Evolutionary conservation across 2,888 invertebrate species (phyloP).

Genomic region (Rotaria macrura): DNA sequence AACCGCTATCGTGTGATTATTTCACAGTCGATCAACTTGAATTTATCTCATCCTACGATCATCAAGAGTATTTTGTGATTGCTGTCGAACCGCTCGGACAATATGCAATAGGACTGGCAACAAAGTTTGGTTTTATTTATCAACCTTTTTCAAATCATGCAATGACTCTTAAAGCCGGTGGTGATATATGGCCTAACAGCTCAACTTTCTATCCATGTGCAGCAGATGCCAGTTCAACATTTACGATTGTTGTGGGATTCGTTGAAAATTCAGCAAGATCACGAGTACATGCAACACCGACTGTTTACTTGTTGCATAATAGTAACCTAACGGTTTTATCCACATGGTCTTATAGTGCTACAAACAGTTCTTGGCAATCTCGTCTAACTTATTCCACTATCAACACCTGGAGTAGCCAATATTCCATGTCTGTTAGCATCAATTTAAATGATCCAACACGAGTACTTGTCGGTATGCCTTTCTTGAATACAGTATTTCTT

Average conservation of each 20-base stretch:
- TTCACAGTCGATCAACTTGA: background rate
- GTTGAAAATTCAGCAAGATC: background rate
- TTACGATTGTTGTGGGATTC: background rate
- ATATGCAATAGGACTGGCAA: background rate
- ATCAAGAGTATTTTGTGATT: background rate
- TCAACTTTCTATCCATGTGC: background rate
- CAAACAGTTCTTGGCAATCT: background rate
- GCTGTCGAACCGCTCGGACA: background rate
- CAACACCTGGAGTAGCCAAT: background rate
- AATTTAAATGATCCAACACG: background rate
- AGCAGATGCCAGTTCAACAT: background rate
- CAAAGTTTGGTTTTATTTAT: background rate
- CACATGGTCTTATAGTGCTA: background rate
- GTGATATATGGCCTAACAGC: background rate
- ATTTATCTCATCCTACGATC: background rate
- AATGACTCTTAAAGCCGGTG: background rate
- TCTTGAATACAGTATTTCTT: background rate
- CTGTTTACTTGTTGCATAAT: background rate
- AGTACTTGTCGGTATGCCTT: constrained; percentile 5
- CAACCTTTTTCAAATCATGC: background rate
- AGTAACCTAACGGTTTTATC: background rate
- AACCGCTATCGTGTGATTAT: background rate
- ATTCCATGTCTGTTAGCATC: background rate
- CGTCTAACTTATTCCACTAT: background rate
- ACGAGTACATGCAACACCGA: background rate